Base-by-base conservation (phyloP, 2,888 invertebrate species). In the Calameuta pallipes region DNA sequence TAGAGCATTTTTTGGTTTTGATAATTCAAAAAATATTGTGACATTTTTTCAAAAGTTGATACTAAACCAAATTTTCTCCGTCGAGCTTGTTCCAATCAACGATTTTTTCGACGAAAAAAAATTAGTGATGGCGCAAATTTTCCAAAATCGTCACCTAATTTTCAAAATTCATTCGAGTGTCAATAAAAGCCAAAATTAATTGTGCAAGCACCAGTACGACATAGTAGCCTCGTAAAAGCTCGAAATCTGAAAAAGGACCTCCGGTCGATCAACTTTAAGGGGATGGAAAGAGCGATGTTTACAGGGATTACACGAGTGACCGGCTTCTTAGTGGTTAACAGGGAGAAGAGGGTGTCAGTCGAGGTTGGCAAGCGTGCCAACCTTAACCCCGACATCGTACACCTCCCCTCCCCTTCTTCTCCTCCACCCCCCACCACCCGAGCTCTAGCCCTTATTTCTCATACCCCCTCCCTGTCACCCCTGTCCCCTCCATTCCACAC, bases 221-320 rank as follows among this genome's bases (percentile, higher is more conserved):
- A 23, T 23, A 23, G 23, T 23, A 56, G 1, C 2, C 3, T 2
- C 9, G 1, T 56, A 56, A 56, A 56, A 56, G 56, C 56, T 56
- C 56, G 41, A 15, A 41, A 41, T 6, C 41, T 41, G 15, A 56
- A 56, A 56, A 56, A 56, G 56, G 56, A 56, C 56, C 56, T 56
- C 23, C 56, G 56, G 56, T 56, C 56, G 56, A 56, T 56, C 56
- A 56, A 23, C 56, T 56, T 56, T 56, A 56, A 56, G 56, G 56
- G 56, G 56, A 56, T 9, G 56, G 56, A 56, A 56, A 56, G 56
- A 56, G 56, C 56, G 56, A 56, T 56, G 56, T 56, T 23, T 56
- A 56, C 23, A 56, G 56, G 56, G 82, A 85, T 87, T 85, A 85
- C 84, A 87, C 85, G 86, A 85, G 36, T 81, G 85, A 84, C 79